Evolutionary conservation across 2,113 vertebrate species (phyloP).

Genomic region (human (Homo sapiens)): DNA sequence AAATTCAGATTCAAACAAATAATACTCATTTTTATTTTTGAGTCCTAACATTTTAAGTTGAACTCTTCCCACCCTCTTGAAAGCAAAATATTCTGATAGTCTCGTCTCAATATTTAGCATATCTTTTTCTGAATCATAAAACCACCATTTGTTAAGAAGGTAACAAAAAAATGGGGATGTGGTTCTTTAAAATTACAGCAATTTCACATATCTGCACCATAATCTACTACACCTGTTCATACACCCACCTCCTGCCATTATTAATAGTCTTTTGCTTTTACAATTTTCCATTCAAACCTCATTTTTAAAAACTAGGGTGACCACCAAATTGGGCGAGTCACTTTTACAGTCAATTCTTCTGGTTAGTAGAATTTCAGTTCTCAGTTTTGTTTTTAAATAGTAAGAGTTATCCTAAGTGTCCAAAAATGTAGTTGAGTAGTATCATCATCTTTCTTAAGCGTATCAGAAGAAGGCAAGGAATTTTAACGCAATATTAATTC

Average conservation of each 20-base stretch:
- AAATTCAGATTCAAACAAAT: conserved; percentile 11
- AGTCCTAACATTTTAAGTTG: neutral
- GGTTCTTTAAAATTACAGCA: conserved; percentile 64
- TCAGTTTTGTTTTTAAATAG: conserved; percentile 25
- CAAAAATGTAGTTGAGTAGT: neutral
- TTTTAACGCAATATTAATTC: neutral
- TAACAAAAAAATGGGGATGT: conserved; percentile 62
- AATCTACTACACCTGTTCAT: conserved; percentile 54
- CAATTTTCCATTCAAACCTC: conserved; percentile 66
- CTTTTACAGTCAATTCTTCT: conserved; percentile 42
- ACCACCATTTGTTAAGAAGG: conserved; percentile 52
- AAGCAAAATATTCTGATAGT: conserved; percentile 18
- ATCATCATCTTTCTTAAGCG: conserved; percentile 2
- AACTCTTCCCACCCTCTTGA: conserved; percentile 37
- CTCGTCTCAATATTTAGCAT: neutral
- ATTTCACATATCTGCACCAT: conserved; percentile 63
- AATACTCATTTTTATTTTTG: conserved; percentile 24
- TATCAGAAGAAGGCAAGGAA: neutral
- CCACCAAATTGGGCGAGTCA: conserved; percentile 33
- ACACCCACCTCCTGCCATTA: conserved; percentile 66
- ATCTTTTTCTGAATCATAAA: conserved; percentile 62
- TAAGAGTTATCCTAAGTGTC: conserved; percentile 40
- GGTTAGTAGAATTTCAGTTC: neutral
- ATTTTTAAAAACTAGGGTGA: conserved; percentile 42
- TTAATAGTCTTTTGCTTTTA: conserved; percentile 70